These are phyloP conservation scores for Pelobates cultripes DNA, from an alignment of 2,797 vertebrate species.

Conservation along the genomic window DNA sequence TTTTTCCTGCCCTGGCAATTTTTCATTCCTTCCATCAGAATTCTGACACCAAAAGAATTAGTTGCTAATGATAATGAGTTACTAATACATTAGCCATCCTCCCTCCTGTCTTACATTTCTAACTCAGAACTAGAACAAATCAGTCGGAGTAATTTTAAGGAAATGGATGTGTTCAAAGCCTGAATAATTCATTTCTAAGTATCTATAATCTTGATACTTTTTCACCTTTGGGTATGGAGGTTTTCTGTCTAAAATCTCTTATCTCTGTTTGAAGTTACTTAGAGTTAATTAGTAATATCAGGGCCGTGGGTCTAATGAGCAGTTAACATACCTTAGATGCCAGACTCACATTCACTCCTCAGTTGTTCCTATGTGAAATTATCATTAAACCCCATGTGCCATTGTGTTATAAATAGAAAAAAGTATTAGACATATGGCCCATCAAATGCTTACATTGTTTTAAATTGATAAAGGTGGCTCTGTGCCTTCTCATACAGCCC, in stretches of 20 bases:
- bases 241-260: conserved; percentile 1
- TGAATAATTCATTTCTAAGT: conserved; percentile 44
- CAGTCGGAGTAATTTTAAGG: conserved; percentile 21
- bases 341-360: neutral
- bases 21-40: conserved; percentile 63
- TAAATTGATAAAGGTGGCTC: no score
- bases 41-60: conserved; percentile 56
- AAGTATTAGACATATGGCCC: conserved; percentile 1
- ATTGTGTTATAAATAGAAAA: conserved; percentile 1
- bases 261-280: neutral
- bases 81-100: conserved; percentile 56
- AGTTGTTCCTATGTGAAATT: conserved; percentile 14
- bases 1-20: conserved; percentile 53
- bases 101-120: conserved; percentile 53
- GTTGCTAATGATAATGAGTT: conserved; percentile 60
- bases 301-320: conserved; percentile 16
- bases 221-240: conserved; percentile 38
- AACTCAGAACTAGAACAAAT: conserved; percentile 53
- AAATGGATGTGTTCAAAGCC: conserved; percentile 14
- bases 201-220: conserved; percentile 34
- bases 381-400: conserved; percentile 9
- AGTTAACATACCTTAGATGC: conserved; percentile 16
- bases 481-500: no score
- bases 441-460: no score
- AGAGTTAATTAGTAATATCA: conserved; percentile 15